Conservation (phyloP, 2,797 vertebrate species). For the Knipowitschia caucasica region DNA sequence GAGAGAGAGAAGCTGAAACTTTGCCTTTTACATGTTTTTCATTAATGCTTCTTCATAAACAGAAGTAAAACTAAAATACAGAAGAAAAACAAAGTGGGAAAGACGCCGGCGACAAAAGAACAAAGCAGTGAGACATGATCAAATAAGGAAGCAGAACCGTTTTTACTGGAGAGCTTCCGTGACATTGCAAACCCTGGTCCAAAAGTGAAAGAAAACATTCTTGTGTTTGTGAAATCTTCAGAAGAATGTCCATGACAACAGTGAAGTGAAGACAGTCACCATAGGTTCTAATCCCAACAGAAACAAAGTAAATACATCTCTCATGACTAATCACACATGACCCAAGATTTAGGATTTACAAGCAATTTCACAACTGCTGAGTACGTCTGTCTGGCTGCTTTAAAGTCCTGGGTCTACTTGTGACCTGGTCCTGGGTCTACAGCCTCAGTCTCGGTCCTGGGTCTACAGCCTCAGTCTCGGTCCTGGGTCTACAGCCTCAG, state of each 20-base stretch:
- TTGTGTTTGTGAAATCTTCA: too few species aligned
- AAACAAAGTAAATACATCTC: background rate
- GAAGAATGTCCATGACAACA: background rate
- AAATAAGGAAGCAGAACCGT: background rate
- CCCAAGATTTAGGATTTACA: conserved; percentile 18
- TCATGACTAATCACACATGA: conserved; percentile 13
- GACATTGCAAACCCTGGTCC: background rate
- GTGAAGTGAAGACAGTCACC: too few species aligned
- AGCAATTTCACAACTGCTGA: conserved; percentile 43
- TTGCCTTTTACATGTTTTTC: background rate
- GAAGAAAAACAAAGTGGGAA: too few species aligned
- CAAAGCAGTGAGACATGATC: background rate
- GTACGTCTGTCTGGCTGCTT: conserved; percentile 8
- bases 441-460: too few species aligned
- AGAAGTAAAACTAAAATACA: too few species aligned
- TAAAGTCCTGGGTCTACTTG: too few species aligned
- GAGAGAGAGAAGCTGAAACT: conserved; percentile 17
- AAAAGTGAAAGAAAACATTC: too few species aligned
- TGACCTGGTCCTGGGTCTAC: too few species aligned
- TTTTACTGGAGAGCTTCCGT: background rate
- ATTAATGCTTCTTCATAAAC: too few species aligned
- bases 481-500: too few species aligned
- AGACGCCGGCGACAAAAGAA: too few species aligned
- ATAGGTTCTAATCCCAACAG: background rate
- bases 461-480: too few species aligned